Conservation (phyloP, 2,888 invertebrate genomes). For the Clepsis dumicolana region DNA sequence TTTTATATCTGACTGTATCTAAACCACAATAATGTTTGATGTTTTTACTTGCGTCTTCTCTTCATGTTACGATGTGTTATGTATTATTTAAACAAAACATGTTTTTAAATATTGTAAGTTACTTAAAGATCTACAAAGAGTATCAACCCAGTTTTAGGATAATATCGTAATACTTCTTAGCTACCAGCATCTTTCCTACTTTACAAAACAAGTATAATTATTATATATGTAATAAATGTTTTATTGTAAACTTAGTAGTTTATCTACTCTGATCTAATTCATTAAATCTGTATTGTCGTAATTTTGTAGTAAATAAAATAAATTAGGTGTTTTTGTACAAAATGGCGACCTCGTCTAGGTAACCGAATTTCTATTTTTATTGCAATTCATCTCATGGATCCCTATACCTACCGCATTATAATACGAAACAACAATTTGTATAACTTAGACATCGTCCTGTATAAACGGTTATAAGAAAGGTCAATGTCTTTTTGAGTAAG, state of each 20-base stretch:
- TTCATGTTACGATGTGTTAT: conserved; percentile 68
- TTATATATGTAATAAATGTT: conserved; percentile 83
- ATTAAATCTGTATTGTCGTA: conserved; percentile 81
- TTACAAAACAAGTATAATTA: conserved; percentile 67
- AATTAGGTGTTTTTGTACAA: conserved; percentile 82
- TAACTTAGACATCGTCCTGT: conserved; percentile 34
- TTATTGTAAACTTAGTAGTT: conserved; percentile 82
- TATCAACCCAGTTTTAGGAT: conserved; percentile 74
- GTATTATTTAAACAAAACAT: conserved; percentile 50
- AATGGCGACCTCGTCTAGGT: conserved; percentile 84
- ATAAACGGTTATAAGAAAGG: conserved; percentile 15
- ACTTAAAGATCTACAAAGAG: conserved; percentile 57
- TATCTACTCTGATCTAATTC: conserved; percentile 73
- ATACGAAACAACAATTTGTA: conserved; percentile 35
- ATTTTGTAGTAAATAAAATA: conserved; percentile 67
- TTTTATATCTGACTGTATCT: conserved; percentile 74
- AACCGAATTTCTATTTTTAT: conserved; percentile 82
- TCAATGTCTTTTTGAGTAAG: conserved; percentile 32
- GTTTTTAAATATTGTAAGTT: conserved; percentile 54
- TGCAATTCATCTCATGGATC: conserved; percentile 58
- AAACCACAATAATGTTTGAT: conserved; percentile 65
- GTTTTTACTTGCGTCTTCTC: conserved; percentile 61
- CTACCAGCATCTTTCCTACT: conserved; percentile 73
- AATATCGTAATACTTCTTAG: conserved; percentile 75
- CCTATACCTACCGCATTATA: conserved; percentile 42